Percentiles rank a stretch among this genome's conserved stretches.
These are phyloP conservation scores for Shinisaurus crocodilurus DNA, from an alignment of 2,113 vertebrate species.

Conservation along the genomic window DNA sequence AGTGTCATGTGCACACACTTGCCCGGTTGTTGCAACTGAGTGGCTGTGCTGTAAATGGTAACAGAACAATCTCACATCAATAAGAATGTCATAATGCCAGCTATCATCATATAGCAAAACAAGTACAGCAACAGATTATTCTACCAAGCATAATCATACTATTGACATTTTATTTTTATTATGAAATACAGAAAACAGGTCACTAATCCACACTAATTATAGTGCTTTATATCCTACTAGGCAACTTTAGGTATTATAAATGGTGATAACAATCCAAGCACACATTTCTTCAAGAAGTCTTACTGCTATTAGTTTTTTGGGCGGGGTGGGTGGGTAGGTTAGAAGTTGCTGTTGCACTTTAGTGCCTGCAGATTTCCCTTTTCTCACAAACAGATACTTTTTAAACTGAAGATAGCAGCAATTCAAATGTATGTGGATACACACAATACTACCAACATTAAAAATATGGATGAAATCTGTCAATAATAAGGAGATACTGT, in stretches of 20 bases:
- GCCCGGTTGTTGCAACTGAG: background rate
- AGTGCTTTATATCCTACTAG: background rate
- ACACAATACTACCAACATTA: background rate
- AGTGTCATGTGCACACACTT: background rate
- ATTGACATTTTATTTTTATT: background rate
- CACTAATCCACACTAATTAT: background rate
- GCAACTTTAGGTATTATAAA: background rate
- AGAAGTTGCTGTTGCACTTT: background rate
- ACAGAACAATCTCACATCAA: background rate
- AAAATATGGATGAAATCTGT: background rate
- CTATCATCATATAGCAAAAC: background rate
- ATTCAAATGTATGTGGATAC: background rate
- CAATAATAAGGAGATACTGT: background rate
- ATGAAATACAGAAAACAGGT: background rate
- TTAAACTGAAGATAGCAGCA: background rate
- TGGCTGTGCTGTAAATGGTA: background rate
- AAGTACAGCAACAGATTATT: background rate
- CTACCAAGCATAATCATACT: background rate
- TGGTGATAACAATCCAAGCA: background rate
- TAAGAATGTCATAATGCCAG: background rate
- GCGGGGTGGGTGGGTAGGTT: too few relatives aligned
- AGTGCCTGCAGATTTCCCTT: background rate
- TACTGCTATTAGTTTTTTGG: background rate
- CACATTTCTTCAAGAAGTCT: background rate
- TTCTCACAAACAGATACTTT: too few relatives aligned